Percentiles rank a stretch among this genome's conserved stretches.
Evolutionary conservation across 2,113 vertebrate species (phyloP).

Genomic region (Suricata suricatta): DNA sequence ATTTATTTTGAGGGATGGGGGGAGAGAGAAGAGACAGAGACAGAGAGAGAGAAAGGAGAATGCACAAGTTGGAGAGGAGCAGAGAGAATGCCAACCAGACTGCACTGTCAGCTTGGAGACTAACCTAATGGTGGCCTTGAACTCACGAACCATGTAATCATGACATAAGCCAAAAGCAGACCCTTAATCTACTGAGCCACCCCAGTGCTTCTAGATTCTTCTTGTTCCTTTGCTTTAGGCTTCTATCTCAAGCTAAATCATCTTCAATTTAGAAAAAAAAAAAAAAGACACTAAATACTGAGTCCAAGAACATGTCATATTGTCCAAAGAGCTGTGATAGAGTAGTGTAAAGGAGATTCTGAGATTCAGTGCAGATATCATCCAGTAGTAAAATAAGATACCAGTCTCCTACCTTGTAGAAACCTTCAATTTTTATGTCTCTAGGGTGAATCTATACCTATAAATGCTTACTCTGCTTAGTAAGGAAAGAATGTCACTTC

Average conservation of each 20-base stretch:
- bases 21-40: too few relatives aligned
- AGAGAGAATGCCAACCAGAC: too few relatives aligned
- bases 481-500: neutral
- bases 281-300: neutral
- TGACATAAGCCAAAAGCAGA: too few relatives aligned
- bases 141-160: too few relatives aligned
- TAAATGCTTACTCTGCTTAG: neutral
- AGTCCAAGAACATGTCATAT: neutral
- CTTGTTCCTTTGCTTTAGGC: neutral
- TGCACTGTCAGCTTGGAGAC: too few relatives aligned
- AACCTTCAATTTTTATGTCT: neutral
- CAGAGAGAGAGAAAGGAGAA: too few relatives aligned
- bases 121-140: too few relatives aligned
- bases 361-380: neutral
- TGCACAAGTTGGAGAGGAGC: too few relatives aligned
- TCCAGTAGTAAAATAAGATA: neutral
- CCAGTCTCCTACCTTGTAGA: neutral
- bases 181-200: too few relatives aligned
- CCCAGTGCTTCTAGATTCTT: too few relatives aligned
- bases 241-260: neutral
- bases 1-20: too few relatives aligned
- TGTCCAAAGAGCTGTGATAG: neutral
- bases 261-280: neutral
- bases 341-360: neutral
- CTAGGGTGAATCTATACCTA: neutral